Conservation (phyloP, 2,797 vertebrate species). For the Clarias platycephalus region DNA sequence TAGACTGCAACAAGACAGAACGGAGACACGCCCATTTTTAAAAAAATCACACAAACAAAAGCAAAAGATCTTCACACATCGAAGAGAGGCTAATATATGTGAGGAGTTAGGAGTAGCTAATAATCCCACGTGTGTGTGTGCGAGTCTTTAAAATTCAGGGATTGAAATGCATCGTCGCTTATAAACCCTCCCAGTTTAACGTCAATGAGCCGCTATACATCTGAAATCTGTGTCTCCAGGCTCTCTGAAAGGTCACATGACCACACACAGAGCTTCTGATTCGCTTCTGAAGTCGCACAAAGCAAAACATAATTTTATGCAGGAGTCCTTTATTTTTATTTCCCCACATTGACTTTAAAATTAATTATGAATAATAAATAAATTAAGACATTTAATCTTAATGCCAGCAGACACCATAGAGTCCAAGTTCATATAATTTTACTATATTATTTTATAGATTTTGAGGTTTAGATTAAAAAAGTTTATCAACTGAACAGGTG, state of each 20-base stretch:
- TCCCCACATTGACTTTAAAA: too few relatives aligned
- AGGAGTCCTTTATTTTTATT: too few relatives aligned
- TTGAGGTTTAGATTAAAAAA: too few relatives aligned
- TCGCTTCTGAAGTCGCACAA: too few relatives aligned
- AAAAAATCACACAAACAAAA: not conserved
- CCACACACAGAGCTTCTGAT: not conserved
- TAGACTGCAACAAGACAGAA: conserved; percentile 71
- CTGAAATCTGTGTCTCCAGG: not conserved
- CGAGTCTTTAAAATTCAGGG: not conserved
- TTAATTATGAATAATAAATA: too few relatives aligned
- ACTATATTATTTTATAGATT: too few relatives aligned
- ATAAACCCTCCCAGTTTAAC: not conserved
- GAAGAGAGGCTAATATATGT: not conserved
- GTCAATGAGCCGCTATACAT: not conserved
- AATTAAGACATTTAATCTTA: too few relatives aligned
- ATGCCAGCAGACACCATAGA: too few relatives aligned
- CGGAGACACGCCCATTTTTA: not conserved
- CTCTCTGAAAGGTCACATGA: not conserved
- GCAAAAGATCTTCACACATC: not conserved
- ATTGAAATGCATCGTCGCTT: not conserved
- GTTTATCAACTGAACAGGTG: too few relatives aligned
- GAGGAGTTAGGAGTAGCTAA: not conserved
- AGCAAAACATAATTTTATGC: not conserved
- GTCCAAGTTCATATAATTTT: too few relatives aligned
- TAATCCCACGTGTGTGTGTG: not conserved